These are phyloP conservation scores for Helicoverpa assulta DNA, from an alignment of 2,888 invertebrate species.

Conservation along the genomic window DNA sequence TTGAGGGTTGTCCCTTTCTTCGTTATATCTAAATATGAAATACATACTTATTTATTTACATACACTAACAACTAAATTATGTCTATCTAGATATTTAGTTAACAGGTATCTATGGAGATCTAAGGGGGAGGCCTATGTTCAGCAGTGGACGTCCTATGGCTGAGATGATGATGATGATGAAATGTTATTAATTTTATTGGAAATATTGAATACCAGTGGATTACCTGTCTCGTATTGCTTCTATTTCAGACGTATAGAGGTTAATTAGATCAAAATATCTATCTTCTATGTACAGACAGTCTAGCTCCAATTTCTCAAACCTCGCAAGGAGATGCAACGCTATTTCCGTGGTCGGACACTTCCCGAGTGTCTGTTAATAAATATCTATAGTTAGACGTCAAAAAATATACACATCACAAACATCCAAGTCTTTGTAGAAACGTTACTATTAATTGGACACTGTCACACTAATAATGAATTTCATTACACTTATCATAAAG, in stretches of 20 bases:
- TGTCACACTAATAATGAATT: not conserved
- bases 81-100: too few species aligned
- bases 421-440: too few species aligned
- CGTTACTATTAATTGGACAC: too few species aligned
- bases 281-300: slow-evolving; percentile 93
- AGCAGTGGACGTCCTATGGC: too few species aligned
- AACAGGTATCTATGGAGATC: too few species aligned
- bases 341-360: slow-evolving; percentile 88
- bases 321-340: slow-evolving; percentile 87
- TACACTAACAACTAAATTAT: too few species aligned
- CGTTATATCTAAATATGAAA: slow-evolving; percentile 91
- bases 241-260: slow-evolving; percentile 92
- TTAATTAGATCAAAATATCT: slow-evolving; percentile 93
- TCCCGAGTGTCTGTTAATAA: slow-evolving; percentile 80
- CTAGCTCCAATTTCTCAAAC: slow-evolving; percentile 93
- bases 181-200: too few species aligned
- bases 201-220: not conserved
- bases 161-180: too few species aligned
- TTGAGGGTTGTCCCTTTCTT: slow-evolving; percentile 93
- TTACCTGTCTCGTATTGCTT: slow-evolving; percentile 92
- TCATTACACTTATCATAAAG: slow-evolving; percentile 91
- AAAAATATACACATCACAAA: too few species aligned
- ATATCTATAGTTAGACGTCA: not conserved
- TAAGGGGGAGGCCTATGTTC: too few species aligned
- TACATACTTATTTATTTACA: too few species aligned